Base-by-base conservation (phyloP, 2,797 vertebrate genomes). In the Pangasius sanitwongsei region DNA sequence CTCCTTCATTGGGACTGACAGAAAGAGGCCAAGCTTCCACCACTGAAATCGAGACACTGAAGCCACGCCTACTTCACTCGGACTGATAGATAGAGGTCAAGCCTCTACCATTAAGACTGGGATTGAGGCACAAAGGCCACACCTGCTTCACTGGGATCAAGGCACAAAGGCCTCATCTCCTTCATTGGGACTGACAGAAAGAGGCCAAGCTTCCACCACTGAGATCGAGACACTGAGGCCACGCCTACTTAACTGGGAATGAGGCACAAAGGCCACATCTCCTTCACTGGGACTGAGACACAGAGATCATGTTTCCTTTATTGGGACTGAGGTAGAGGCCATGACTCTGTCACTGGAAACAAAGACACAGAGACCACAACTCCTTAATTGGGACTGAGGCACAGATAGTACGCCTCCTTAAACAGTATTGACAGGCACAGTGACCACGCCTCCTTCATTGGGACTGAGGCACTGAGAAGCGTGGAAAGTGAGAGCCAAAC, bases 31-130 rank as follows among this genome's bases (percentile, higher is more conserved):
- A 25, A 7, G 11, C 25, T 6, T 65, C 37, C 3, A 48, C n/a
- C 25, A 65, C 1, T 44, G 6, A 1, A 0, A 20, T 18, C 0
- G 1, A 48, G 59, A 15, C 25, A n/a, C 6, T 4, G 12, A 48
- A 25, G 6, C 48, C 28, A 78, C 3, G 9, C 13, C 28, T 55
- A 6, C 9, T 80, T 80, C 13, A 53, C 0, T 18, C 15, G 4
- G 6, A 63, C 2, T 1, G 2, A 44, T 37, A 1, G 23, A 28
- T 0, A 18, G 12, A n/a, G 12, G 13, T 4, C 37, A 28, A 3
- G 0, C 0, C 7, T 57, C 31, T 8, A 44, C 37, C 4, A 59
- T 0, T 61, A 0, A 2, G 2, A 44, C 2, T 34, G 34, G 44
- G 5, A 16, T n/a, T 1, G 1, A 81, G 50, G 48, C 15, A n/a